Evolutionary conservation across 2,797 vertebrate genomes (phyloP), one percentile per base, ranked within the genome.

Genomic region (Scleropages formosus): DNA sequence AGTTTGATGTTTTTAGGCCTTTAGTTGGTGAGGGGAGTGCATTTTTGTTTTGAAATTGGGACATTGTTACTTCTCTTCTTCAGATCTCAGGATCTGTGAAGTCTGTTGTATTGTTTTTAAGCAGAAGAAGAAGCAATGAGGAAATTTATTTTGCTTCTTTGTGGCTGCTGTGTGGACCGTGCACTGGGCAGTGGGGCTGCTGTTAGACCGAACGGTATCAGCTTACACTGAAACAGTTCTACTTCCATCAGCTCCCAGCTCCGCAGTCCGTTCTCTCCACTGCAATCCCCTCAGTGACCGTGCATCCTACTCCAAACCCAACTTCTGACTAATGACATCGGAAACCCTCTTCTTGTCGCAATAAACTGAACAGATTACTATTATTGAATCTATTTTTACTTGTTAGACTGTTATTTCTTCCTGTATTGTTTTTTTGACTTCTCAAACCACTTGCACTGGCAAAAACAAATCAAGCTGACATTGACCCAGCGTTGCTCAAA

Each of bases 341-440:
- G 7, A 62, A 62, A 51, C 46, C 22, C 67, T 27, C 49, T 53
- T 24, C 46, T 51, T 46, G 47, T 49, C 67, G 12, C 47, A 53
- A 49, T 26, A 69, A 69, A 69, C 22, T 46, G 11, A 69, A 15
- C 46, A 53, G 67, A 69, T 69, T 69, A 69, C 67, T 69, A 69
- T 69, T 46, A 69, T 69, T 69, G 67, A 22, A 51, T 49, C 67
- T 69, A 69, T 69, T 69, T 69, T 69, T 69, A 69, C 67, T 51
- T 49, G 16, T 15, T 18, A 69, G 67, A 69, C 53, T 49, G 67
- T 51, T 49, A 69, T 51, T 49, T 69, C 51, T 53, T 22, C 67
- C 18, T 65, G 59, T 31, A 39, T 39, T 69, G 67, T 22, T 22
- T 61, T 8, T 53, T 13, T 24, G 46, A 75, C 56, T 75, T 75